These are phyloP conservation scores for Scrobipalpa costella DNA, from an alignment of 2,888 invertebrate genomes.

Conservation along the genomic window DNA sequence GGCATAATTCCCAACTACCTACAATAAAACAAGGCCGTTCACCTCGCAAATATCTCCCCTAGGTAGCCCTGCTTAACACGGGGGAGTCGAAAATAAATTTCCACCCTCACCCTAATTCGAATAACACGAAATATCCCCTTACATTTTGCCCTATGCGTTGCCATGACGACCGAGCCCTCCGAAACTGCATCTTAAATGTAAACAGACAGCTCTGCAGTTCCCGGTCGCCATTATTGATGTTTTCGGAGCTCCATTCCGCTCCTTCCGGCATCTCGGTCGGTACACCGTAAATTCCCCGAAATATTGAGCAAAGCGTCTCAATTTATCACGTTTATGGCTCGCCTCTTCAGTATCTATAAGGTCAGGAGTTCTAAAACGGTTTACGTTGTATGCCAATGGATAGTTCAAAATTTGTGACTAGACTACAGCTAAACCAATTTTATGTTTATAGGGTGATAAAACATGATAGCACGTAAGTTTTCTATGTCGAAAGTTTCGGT, in stretches of 20 bases:
- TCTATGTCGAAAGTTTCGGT: background rate
- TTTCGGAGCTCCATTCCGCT: constrained; percentile 51
- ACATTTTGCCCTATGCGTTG: constrained; percentile 60
- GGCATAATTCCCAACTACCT: constrained; percentile 37
- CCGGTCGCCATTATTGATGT: constrained; percentile 62
- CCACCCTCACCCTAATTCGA: constrained; percentile 73
- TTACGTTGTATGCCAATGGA: constrained; percentile 40
- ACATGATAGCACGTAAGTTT: background rate
- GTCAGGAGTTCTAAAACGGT: constrained; percentile 55
- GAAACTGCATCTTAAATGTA: constrained; percentile 55
- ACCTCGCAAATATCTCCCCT: constrained; percentile 75
- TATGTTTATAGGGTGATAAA: constrained; percentile 30
- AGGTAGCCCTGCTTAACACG: constrained; percentile 58
- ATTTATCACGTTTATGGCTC: constrained; percentile 67
- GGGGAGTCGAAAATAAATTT: constrained; percentile 71
- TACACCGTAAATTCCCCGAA: constrained; percentile 60
- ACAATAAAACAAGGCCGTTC: constrained; percentile 61
- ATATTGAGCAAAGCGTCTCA: constrained; percentile 63
- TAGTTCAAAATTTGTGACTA: constrained; percentile 30
- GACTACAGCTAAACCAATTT: constrained; percentile 23
- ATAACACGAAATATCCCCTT: constrained; percentile 62
- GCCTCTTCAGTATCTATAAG: constrained; percentile 51
- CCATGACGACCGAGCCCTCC: constrained; percentile 59
- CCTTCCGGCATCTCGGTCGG: constrained; percentile 55
- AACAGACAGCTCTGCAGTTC: constrained; percentile 60